Evolutionary conservation across 2,797 vertebrate genomes (phyloP), one percentile per base, ranked within the genome.

Genomic region (Pipistrellus pipistrellus): DNA sequence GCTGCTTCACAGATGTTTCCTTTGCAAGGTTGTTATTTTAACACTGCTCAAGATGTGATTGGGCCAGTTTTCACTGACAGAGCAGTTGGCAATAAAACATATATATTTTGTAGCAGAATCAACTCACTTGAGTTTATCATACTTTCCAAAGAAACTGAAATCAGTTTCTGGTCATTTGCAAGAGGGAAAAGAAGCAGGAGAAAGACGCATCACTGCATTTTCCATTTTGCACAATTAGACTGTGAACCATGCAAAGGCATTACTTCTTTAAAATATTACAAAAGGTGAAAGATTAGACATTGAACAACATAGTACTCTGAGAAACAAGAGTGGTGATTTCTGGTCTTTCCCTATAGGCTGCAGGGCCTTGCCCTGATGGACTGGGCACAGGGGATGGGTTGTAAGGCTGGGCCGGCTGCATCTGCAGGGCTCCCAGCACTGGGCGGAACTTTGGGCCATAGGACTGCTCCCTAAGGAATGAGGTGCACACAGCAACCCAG

Each of bases 161-260:
- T 66, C 0, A 66, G 18, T 32, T 32, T 66, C 62, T 0, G 8
- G 62, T 66, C 30, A 32, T 66, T 66, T 66, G 62, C n/a, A 66
- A 66, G 14, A 66, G 4, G 3, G 3, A 21, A 32, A 81, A 15
- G 55, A 38, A 17, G 46, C 9, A 8, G 20, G 64, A 46, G 30
- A 13, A 73, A 35, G 8, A 9, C 5, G 3, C 2, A 3, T 32
- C 32, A 8, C 15, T 41, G 5, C 0, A 8, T 20, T 30, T 41
- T 55, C 27, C 32, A 32, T 14, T 30, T 8, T 18, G 72, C 44
- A 73, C 44, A 46, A 18, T 75, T 30, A 48, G 46, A 48, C 46
- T 48, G 27, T 75, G 62, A 48, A 75, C 3, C 10, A 30, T 75
- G 72, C 27, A 75, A 48, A 75, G 44, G 27, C 27, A n/a, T 59